phyloP scores from a whole-genome alignment of 1,140 invertebrate species.

The Glossosoma conforme region DNA sequence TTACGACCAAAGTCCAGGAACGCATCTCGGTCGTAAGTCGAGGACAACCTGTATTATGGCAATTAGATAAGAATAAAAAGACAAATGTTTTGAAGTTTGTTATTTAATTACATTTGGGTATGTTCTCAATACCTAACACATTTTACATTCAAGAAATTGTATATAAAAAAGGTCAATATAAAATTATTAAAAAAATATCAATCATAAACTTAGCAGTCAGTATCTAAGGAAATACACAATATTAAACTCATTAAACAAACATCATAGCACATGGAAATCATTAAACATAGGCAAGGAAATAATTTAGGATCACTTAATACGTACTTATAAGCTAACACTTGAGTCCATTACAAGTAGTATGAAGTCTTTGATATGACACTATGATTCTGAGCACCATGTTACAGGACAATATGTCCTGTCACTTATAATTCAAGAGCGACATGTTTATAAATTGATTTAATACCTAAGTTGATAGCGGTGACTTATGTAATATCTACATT shows the following conservation, averaged over 20 bases:
- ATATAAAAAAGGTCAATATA: slow-evolving; percentile 22
- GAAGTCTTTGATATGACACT: slow-evolving; percentile 32
- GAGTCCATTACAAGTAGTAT: background rate
- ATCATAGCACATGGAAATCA: background rate
- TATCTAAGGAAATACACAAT: slow-evolving; percentile 11
- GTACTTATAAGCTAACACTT: background rate
- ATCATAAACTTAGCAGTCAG: slow-evolving; percentile 10
- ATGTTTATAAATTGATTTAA: slow-evolving; percentile 17
- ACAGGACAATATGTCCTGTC: slow-evolving; percentile 23
- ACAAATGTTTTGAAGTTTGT: background rate
- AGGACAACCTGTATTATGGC: too few species aligned
- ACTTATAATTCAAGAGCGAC: slow-evolving; percentile 9
- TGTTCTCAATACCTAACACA: background rate
- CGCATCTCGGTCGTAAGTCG: too few species aligned
- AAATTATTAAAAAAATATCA: slow-evolving; percentile 16
- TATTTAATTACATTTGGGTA: slow-evolving; percentile 1
- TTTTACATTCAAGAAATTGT: slow-evolving; percentile 17
- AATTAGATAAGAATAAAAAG: too few species aligned
- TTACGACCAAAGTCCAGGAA: too few species aligned
- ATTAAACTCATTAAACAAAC: too few species aligned
- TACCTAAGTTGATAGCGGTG: slow-evolving; percentile 16
- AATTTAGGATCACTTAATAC: slow-evolving; percentile 8
- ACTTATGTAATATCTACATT: slow-evolving; percentile 14
- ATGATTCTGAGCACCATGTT: slow-evolving; percentile 30
- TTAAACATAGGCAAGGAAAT: slow-evolving; percentile 5